Percentiles rank a stretch among this genome's conserved stretches.
Evolutionary conservation across 2,113 vertebrate genomes (phyloP).

Genomic region (Callipepla californica): DNA sequence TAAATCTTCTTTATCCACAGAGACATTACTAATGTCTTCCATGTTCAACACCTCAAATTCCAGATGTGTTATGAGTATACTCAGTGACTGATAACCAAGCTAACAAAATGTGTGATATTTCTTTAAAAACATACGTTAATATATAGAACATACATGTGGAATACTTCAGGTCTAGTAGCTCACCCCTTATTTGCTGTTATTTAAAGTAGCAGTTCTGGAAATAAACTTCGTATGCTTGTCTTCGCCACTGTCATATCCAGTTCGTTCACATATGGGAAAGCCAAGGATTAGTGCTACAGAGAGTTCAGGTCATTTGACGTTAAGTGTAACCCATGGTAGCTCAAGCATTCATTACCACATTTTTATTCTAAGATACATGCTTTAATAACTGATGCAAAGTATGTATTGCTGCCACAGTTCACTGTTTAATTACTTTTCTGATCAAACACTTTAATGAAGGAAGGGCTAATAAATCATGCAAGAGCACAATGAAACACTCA

Average conservation of each 20-base stretch:
- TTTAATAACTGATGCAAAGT: conserved; percentile 76
- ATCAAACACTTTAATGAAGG: conserved; percentile 81
- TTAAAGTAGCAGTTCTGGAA: conserved; percentile 43
- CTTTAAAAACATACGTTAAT: neutral
- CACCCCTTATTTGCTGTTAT: neutral
- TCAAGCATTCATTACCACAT: conserved; percentile 59
- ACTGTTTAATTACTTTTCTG: conserved; percentile 82
- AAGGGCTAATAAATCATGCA: conserved; percentile 77
- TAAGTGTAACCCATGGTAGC: conserved; percentile 16
- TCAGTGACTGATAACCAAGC: neutral
- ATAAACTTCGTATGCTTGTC: conserved; percentile 11
- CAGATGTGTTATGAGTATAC: fast-evolving
- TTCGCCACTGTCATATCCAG: conserved; percentile 1
- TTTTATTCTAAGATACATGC: conserved; percentile 66
- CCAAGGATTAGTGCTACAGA: conserved; percentile 51
- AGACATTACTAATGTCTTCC: neutral
- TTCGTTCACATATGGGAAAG: conserved; percentile 24
- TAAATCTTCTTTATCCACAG: neutral
- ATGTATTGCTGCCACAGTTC: conserved; percentile 67
- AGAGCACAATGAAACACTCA: conserved; percentile 67
- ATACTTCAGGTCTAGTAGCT: neutral
- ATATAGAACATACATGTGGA: neutral
- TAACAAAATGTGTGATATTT: neutral
- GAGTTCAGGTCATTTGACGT: conserved; percentile 56
- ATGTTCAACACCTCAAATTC: neutral